Evolutionary conservation across 2,797 vertebrate genomes (phyloP), one percentile per base, ranked within the genome.

Genomic region (Furcifer pardalis): DNA sequence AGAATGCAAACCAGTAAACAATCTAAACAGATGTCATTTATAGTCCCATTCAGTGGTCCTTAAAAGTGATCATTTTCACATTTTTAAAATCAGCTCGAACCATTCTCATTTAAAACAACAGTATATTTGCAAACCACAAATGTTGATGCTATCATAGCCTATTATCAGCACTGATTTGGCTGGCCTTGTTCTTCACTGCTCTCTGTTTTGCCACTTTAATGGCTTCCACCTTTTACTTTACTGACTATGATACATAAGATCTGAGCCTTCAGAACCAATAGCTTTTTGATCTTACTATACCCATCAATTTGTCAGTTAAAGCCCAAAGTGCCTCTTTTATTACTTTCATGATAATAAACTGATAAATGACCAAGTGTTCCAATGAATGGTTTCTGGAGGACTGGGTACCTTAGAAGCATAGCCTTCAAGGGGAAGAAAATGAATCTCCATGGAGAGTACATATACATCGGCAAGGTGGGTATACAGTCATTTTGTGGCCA

Each of bases 81-180:
- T 35, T 44, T 46, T 73, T 63, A 46, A 49, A 49, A 49, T 77
- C 84, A 92, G 86, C 40, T 62, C 90, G 84, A 84, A 86, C 86
- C 81, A 9, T 42, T 23, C 32, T 89, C 91, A 79, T 88, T 89
- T 88, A 23, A 86, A 89, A 0, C 89, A 87, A 90, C 75, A 81
- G 84, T 89, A 76, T 89, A 87, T 89, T 85, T 90, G 89, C 85
- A 90, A 19, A 77, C 77, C 91, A 85, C 44, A 77, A 92, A 91
- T 88, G 8, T 92, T 93, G 85, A 91, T 88, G 83, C 90, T 90
- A 90, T 89, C 90, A 92, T 89, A 52, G 82, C 86, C 68, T 80
- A 92, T 93, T 91, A 92, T 86, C 87, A 60, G 52, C 90, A 3
- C 78, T 89, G 86, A 83, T 93, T 91, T 90, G 91, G 85, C 91